Evolutionary conservation across 2,113 vertebrate genomes (phyloP), one percentile per base, ranked within the genome.

Genomic region (Camelus bactrianus): DNA sequence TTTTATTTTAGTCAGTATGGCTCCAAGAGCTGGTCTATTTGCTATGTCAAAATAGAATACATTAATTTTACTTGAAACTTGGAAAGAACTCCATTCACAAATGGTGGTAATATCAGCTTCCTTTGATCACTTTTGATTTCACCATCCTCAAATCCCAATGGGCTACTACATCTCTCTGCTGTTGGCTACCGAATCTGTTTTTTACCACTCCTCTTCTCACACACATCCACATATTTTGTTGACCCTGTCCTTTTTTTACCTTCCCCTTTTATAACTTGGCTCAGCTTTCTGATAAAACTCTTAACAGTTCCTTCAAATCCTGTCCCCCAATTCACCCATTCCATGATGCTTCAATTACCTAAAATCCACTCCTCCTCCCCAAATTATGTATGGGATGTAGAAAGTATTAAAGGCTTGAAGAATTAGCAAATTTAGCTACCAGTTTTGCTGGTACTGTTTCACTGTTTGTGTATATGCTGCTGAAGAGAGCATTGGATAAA

Each of bases 11-110:
- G 56, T 69, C 69, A 77, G 0, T 67, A n/a, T 90, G 58, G 56
- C 52, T 84, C 52, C 65, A 73, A 58, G 54, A 96, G 50, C n/a
- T 80, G 46, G 14, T 87, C 70, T 97, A 8, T 65, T 89, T 94
- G 48, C 52, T 54, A 4, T 80, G 52, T 76, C 24, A 76, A 80
- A 94, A 75, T 93, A 92, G 72, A 91, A 69, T 19, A 50, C 26
- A 42, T 79, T 86, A 58, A 77, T 83, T 93, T 92, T 96, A 83
- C 58, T 79, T 79, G 84, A 94, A 82, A 96, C 54, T 86, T 92
- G 56, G 84, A 67, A 91, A 48, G 50, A 56, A 83, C 64, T 82
- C 73, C 15, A 35, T 38, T 91, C 24, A 79, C 48, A 69, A 65
- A 35, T 52, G 58, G 17, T 46, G 42, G 58, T 80, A 94, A 42